These are phyloP conservation scores for Uropetala carovei DNA, from an alignment of 2,888 invertebrate genomes.

Conservation along the genomic window DNA sequence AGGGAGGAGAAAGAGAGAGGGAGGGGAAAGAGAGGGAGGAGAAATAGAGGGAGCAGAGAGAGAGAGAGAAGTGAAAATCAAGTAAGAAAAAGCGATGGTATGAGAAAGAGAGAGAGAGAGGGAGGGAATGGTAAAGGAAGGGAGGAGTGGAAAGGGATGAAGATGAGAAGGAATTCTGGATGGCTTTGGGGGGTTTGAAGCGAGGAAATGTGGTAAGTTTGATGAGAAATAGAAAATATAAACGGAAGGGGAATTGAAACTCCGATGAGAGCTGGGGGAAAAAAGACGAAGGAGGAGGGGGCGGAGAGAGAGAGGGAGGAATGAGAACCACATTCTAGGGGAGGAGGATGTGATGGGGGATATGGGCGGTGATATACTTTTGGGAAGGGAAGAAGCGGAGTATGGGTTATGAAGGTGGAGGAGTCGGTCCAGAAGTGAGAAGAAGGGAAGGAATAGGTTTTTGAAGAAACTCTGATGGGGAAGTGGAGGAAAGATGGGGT, in stretches of 20 bases:
- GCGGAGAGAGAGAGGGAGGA: not conserved
- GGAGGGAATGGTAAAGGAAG: not conserved
- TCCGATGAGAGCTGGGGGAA: not conserved
- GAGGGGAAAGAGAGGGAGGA: not conserved
- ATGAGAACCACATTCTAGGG: not conserved
- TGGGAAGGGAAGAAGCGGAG: not conserved
- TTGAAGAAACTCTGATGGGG: not conserved
- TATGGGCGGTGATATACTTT: not conserved
- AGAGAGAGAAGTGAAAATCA: not conserved
- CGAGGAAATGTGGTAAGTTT: conserved; percentile 12
- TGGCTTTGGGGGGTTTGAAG: conserved; percentile 22
- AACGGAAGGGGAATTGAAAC: not conserved
- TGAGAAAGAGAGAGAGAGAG: not conserved
- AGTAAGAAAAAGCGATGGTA: not conserved
- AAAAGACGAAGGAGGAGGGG: too few species aligned
- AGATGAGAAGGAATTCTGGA: not conserved
- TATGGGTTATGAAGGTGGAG: not conserved
- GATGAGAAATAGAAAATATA: conserved; percentile 24
- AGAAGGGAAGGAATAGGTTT: not conserved
- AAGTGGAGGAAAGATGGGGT: too few species aligned
- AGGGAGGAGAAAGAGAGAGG: not conserved
- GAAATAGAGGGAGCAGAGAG: too few species aligned
- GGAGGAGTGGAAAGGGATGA: too few species aligned
- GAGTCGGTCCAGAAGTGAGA: too few species aligned
- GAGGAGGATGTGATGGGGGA: not conserved